Evolutionary conservation across 1,140 invertebrate species (phyloP), one percentile per base, ranked within the genome.

Genomic region (Metopolophium dirhodum): DNA sequence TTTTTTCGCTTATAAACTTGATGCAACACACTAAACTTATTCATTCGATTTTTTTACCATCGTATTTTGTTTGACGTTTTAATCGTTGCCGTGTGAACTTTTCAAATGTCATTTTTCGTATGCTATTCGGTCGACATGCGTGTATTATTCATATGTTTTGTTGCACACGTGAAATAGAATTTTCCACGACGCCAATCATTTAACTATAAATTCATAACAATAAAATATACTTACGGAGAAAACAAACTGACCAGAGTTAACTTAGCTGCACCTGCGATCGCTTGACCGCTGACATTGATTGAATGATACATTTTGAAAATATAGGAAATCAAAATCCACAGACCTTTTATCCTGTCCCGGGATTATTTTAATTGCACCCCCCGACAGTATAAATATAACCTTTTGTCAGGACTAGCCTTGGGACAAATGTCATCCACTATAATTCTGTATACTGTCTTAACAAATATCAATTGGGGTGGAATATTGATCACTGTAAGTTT

Each of bases 1-100:
- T 91, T 91, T 82, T 77, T 82, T 77, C 35, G 14, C 45, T 41
- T 77, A 22, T 49, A 92, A 91, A 91, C 68, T 91, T 82, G 49
- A 91, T 20, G 23, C 45, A 77, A 49, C 37, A 49, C 6, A 82
- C 22, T 7, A 83, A 83, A 82, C 68, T 92, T 92, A 83, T 83
- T 92, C 30, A 92, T 82, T 82, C 4, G 30, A 23, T 92, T 83
- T 54, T 41, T 82, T 1, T 6, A 7, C 41, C n/a, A 6, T 83
- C n/a, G 6, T n/a, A n/a, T 49, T 49, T 83, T 47, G 23, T 47
- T 47, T n/a, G 23, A 47, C 23, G 22, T 86, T 86, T 57, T 92
- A 77, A 77, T 47, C 18, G 47, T 83, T 41, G 9, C 4, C 7
- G 14, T n/a, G 45, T 51, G 14, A 30, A 88, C 20, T 88, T 88